Evolutionary conservation across 2,888 invertebrate species (phyloP), one percentile per base, ranked within the genome.

Genomic region (Saturnia pavonia): DNA sequence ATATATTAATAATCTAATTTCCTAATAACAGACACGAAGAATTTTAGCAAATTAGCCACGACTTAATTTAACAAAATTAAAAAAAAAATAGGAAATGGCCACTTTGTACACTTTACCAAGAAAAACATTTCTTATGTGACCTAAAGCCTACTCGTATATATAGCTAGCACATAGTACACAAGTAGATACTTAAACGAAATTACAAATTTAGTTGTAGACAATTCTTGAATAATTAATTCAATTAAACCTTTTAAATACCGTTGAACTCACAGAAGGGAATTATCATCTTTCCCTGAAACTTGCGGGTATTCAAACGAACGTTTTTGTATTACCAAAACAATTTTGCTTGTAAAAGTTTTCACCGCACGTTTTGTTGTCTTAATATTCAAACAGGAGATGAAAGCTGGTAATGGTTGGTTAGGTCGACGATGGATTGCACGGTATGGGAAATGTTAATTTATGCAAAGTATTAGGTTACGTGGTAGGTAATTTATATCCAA

Each of bases 331-430:
- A 77, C 77, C 78, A 82, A 83, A 83, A 84, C 84, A 85, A 85
- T 85, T 84, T 81, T 77, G 72, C 74, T 75, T 73, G 69, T 72
- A 75, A 78, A 75, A 80, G 78, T 78, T 84, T 86, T 82, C 82
- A 85, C 78, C 78, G 82, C 85, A 80, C 80, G 83, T 87, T 89
- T 87, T 84, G 83, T 88, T 85, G 85, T 81, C 82, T 82, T 85
- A 85, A 89, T 89, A 91, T 91, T 89, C 89, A 91, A 91, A 91
- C 88, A 79, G 76, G 79, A 82, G 82, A 86, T 87, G 88, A 88
- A 86, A 86, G 85, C 83, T 77, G 74, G 90, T 84, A 86, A 91
- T 86, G 92, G 90, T 91, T 91, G 87, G 89, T 90, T 91, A 90
- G 84, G 80, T 82, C 80, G 77, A 84, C 83, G 85, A 89, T 88